Evolutionary conservation across 2,113 vertebrate genomes (phyloP).

Genomic region (Rhizomys pruinosus): DNA sequence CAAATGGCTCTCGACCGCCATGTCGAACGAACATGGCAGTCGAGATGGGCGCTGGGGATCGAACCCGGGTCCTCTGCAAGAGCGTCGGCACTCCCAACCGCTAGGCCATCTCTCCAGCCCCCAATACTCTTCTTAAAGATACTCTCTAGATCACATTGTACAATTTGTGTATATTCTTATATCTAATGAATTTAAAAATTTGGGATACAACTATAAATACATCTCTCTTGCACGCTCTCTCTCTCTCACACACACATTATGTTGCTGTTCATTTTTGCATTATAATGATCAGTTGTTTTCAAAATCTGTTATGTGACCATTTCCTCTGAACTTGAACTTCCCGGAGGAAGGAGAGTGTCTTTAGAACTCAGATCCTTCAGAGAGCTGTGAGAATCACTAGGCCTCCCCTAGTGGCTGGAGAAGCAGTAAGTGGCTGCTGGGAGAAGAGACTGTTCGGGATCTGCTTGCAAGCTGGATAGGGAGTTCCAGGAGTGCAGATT

Average conservation of each 20-base stretch:
- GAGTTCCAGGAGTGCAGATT: neutral
- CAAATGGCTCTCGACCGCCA: too few species aligned
- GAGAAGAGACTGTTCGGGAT: neutral
- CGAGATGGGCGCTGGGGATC: too few species aligned
- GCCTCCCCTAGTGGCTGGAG: neutral
- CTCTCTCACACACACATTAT: too few species aligned
- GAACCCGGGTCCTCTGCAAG: too few species aligned
- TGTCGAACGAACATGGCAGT: too few species aligned
- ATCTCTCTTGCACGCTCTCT: too few species aligned
- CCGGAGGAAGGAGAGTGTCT: neutral
- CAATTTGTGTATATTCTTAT: slow-evolving; percentile 1
- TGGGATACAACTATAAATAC: too few species aligned
- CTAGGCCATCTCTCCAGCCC: too few species aligned
- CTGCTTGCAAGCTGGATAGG: neutral
- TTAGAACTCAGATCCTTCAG: neutral
- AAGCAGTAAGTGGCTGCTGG: neutral
- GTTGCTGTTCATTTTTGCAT: neutral
- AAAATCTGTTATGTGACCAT: neutral
- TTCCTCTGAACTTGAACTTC: neutral
- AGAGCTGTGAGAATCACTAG: neutral
- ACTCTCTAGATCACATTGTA: neutral
- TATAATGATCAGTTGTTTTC: neutral
- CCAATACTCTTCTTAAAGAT: neutral
- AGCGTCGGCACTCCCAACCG: too few species aligned
- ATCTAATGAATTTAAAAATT: neutral